These are phyloP conservation scores for Melopsittacus undulatus DNA, from an alignment of 2,797 vertebrate species.

Conservation along the genomic window DNA sequence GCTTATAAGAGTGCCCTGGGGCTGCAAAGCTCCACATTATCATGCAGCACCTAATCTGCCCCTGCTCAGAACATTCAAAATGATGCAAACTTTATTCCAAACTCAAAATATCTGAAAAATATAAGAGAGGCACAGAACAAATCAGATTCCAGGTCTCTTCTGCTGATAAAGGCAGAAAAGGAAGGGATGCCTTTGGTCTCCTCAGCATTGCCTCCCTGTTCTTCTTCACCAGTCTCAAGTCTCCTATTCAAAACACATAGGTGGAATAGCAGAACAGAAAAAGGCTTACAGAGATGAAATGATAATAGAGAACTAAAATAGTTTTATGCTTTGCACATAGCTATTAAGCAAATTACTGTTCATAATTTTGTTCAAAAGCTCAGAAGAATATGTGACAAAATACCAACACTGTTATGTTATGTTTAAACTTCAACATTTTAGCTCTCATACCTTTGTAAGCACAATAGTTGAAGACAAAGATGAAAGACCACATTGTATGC, in stretches of 20 bases:
- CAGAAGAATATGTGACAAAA: neutral
- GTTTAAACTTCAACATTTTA: neutral
- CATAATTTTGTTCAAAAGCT: neutral
- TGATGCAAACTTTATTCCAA: neutral
- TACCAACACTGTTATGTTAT: neutral
- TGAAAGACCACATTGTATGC: neutral
- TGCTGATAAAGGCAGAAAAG: neutral
- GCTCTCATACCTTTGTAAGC: neutral
- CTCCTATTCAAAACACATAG: neutral
- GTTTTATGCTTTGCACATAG: neutral
- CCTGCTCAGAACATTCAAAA: neutral
- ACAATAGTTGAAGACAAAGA: neutral
- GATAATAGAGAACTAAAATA: neutral
- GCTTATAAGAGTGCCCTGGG: rapidly evolving
- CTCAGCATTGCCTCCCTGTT: neutral
- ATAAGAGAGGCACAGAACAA: neutral
- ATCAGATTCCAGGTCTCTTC: neutral
- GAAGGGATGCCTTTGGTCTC: neutral
- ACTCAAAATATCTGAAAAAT: neutral
- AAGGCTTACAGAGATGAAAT: neutral
- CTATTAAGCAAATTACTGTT: neutral
- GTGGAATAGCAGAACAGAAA: neutral
- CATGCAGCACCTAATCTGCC: neutral
- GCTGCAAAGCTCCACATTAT: neutral
- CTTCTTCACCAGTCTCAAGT: neutral